phyloP scores from a whole-genome alignment of 2,888 invertebrate species.

The Apantesis nais region DNA sequence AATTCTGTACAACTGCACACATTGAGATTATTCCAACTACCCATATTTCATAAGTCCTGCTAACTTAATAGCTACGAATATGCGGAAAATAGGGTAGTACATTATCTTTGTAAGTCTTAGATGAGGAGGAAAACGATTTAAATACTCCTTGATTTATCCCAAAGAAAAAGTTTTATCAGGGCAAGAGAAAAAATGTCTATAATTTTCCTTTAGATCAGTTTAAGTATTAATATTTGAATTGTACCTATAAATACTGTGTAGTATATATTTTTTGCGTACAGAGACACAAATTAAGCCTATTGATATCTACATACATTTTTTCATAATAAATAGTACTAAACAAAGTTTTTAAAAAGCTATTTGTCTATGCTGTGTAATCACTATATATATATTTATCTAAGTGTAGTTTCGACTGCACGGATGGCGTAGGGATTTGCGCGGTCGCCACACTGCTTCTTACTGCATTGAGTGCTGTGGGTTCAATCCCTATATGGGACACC shows the following conservation, averaged over 20 bases:
- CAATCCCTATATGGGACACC: too few relatives aligned
- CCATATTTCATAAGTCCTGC: slow-evolving; percentile 35
- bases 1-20: slow-evolving; percentile 36
- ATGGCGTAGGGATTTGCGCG: too few relatives aligned
- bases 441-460: too few relatives aligned
- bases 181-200: neutral
- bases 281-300: neutral
- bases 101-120: slow-evolving; percentile 22
- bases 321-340: too few relatives aligned
- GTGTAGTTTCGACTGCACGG: too few relatives aligned
- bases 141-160: neutral
- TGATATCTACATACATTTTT: neutral
- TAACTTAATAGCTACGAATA: slow-evolving; percentile 30
- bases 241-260: neutral
- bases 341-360: too few relatives aligned
- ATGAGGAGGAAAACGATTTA: slow-evolving; percentile 7
- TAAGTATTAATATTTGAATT: neutral
- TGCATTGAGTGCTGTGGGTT: too few relatives aligned
- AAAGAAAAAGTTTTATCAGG: neutral
- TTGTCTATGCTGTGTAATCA: too few relatives aligned
- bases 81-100: slow-evolving; percentile 29
- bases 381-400: too few relatives aligned
- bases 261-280: too few relatives aligned
- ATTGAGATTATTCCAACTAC: slow-evolving; percentile 28
- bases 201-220: neutral